These are phyloP conservation scores for Anthopleura sola DNA, from an alignment of 64 coral and sea anemone species.

Conservation along the genomic window DNA sequence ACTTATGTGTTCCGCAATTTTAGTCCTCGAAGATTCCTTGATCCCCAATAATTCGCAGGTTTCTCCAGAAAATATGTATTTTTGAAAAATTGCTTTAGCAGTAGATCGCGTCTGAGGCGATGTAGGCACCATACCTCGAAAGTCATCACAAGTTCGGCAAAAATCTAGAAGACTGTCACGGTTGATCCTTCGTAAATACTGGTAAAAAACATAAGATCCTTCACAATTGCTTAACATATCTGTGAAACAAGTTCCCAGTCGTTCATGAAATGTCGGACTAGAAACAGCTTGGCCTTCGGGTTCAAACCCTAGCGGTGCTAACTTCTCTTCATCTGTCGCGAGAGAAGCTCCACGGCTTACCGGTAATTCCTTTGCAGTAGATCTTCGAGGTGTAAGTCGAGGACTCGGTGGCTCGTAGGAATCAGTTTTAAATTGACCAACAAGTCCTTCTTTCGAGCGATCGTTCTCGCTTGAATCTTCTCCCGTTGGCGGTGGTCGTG, in stretches of 20 bases:
- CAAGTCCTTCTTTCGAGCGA: constrained; percentile 41
- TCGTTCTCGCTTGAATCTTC: constrained; percentile 83
- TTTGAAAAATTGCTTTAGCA: constrained; percentile 84
- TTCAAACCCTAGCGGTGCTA: constrained; percentile 83
- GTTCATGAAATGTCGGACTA: constrained; percentile 63
- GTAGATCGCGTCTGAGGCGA: constrained; percentile 61
- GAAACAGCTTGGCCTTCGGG: constrained; percentile 77
- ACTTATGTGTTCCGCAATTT: constrained; percentile 76
- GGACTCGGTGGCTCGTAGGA: constrained; percentile 37
- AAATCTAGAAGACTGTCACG: constrained; percentile 87
- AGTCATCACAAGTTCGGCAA: constrained; percentile 58
- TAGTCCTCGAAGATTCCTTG: constrained; percentile 48
- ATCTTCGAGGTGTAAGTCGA: constrained; percentile 68
- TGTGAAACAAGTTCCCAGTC: constrained; percentile 59
- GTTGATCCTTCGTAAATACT: constrained; percentile 62
- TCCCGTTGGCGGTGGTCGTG: constrained; percentile 80
- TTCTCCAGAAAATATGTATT: constrained; percentile 60
- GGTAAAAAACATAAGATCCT: constrained; percentile 66
- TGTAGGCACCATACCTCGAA: constrained; percentile 71
- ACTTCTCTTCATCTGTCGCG: constrained; percentile 79
- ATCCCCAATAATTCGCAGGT: constrained; percentile 61
- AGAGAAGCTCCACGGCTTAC: constrained; percentile 41
- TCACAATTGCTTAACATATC: constrained; percentile 76
- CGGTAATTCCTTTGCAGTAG: constrained; percentile 66
- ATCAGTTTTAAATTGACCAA: constrained; percentile 52